Conservation (phyloP, 2,888 invertebrate species). For the Folsomia manolachei region DNA sequence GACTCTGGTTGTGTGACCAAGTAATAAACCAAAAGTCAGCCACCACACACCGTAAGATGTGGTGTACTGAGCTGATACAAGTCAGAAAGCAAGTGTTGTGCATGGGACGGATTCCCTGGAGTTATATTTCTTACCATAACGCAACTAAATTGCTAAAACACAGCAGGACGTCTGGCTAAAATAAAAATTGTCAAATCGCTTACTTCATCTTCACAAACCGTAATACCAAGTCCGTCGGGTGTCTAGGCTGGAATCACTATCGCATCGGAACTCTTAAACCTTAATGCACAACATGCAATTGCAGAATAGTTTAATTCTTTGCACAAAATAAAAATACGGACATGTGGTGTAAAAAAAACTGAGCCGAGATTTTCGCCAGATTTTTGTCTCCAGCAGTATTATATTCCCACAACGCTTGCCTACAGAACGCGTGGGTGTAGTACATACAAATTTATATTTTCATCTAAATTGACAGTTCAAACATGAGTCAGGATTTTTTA, state of each 20-base stretch:
- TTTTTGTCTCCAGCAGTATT: not conserved
- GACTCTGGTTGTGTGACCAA: too few relatives aligned
- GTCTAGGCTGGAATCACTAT: too few relatives aligned
- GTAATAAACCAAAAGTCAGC: too few relatives aligned
- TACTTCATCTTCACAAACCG: not conserved
- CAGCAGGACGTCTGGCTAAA: conserved; percentile 14
- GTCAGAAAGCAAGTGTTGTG: not conserved
- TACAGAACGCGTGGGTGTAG: not conserved
- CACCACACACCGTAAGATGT: too few relatives aligned
- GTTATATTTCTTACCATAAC: not conserved
- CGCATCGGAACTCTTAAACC: too few relatives aligned
- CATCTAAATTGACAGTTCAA: not conserved
- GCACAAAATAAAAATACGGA: not conserved
- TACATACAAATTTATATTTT: not conserved
- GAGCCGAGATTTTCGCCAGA: not conserved
- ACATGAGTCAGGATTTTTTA: not conserved
- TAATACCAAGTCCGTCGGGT: too few relatives aligned
- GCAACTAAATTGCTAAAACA: conserved; percentile 11
- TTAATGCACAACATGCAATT: not conserved
- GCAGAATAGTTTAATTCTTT: not conserved
- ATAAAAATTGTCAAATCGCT: conserved; percentile 17
- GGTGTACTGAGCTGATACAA: too few relatives aligned
- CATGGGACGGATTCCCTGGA: not conserved
- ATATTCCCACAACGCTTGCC: not conserved
- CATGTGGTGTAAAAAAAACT: too few relatives aligned